Evolutionary conservation across 1,140 invertebrate genomes (phyloP).

Genomic region (Drosophila subpulchrella): DNA sequence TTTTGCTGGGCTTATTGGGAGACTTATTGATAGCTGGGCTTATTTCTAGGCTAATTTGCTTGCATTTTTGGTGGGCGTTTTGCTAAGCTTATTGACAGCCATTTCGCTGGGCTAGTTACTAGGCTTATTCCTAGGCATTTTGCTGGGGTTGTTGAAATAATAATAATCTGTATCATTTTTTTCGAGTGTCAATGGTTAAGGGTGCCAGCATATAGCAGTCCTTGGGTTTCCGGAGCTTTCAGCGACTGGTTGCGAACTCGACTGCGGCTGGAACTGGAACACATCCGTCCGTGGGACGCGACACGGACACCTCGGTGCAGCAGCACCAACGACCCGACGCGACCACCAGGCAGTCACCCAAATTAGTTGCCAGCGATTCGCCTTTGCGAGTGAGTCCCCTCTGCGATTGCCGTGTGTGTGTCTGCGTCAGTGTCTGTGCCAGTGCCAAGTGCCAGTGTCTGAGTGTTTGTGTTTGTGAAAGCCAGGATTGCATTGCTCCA

Average conservation of each 20-base stretch:
- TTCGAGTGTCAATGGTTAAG: neutral
- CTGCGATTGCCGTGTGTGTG: slow-evolving; percentile 33
- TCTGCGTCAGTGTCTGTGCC: slow-evolving; percentile 15
- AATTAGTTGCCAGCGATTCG: slow-evolving; percentile 81
- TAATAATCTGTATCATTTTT: neutral
- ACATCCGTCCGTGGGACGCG: slow-evolving; percentile 2
- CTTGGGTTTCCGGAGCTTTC: slow-evolving; percentile 21
- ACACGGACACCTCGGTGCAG: slow-evolving; percentile 36
- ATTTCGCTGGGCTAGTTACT: too few species aligned
- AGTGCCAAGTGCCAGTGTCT: slow-evolving; percentile 11
- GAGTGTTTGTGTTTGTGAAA: slow-evolving; percentile 29
- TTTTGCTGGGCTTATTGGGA: too few species aligned
- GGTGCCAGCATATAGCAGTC: slow-evolving; percentile 14
- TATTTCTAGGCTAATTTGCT: too few species aligned
- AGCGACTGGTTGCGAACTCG: slow-evolving; percentile 24
- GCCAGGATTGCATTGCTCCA: slow-evolving; percentile 30
- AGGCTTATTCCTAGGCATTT: too few species aligned
- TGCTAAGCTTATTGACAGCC: too few species aligned
- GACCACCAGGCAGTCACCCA: slow-evolving; percentile 61
- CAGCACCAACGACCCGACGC: slow-evolving; percentile 38
- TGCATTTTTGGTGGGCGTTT: too few species aligned
- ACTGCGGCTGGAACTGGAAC: slow-evolving; percentile 51
- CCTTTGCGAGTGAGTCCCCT: slow-evolving; percentile 69
- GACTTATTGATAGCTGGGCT: too few species aligned
- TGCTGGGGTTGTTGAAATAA: too few species aligned